A percentile compares a stretch with the other conserved stretches of the same genome.
Conservation (phyloP, 2,797 vertebrate species). For the Channa striata region DNA sequence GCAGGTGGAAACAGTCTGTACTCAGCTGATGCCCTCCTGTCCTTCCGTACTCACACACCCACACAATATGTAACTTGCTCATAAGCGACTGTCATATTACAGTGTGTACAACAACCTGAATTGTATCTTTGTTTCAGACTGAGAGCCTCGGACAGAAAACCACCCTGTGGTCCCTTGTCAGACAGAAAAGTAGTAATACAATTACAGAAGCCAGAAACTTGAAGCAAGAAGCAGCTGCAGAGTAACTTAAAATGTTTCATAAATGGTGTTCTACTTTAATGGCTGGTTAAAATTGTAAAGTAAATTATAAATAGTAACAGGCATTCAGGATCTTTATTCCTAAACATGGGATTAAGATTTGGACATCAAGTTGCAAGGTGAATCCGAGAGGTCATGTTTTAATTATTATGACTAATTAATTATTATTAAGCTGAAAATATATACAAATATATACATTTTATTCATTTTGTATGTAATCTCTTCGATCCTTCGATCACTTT, state of each 20-base stretch:
- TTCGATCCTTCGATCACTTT: no score
- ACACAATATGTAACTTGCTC: slow-evolving; percentile 41
- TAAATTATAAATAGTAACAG: background rate
- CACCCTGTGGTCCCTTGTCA: background rate
- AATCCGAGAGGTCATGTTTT: background rate
- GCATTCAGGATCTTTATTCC: background rate
- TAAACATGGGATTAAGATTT: background rate
- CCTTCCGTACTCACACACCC: slow-evolving; percentile 50
- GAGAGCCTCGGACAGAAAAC: slow-evolving; percentile 5
- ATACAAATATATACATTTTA: no score
- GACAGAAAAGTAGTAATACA: background rate
- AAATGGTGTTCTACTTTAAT: slow-evolving; percentile 4
- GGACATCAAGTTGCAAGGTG: slow-evolving; percentile 1
- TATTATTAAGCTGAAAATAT: no score
- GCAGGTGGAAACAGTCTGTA: slow-evolving; percentile 82
- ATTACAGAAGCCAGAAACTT: background rate
- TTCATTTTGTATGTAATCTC: no score
- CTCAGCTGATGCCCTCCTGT: slow-evolving; percentile 80
- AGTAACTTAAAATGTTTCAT: background rate
- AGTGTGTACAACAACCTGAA: slow-evolving; percentile 9
- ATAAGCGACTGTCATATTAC: slow-evolving; percentile 20
- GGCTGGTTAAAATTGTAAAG: slow-evolving; percentile 15
- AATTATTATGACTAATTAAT: no score
- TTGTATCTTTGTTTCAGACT: slow-evolving; percentile 24
- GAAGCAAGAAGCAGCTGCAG: background rate